phyloP scores from a whole-genome alignment of 2,113 vertebrate genomes.

The Cynoglossus semilaevis region DNA sequence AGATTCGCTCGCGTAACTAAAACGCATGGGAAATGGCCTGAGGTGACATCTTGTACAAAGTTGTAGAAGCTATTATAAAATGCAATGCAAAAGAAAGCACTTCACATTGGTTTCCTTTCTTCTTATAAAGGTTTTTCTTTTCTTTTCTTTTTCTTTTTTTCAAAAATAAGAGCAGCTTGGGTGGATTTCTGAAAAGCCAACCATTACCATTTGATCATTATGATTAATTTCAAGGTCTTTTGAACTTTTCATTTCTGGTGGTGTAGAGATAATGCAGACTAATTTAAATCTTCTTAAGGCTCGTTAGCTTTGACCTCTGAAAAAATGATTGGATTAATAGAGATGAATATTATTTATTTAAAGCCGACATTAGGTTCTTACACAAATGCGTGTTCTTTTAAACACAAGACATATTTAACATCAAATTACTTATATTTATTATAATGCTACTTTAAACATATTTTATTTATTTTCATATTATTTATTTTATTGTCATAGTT shows the following conservation, averaged over 20 bases:
- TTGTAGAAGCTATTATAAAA: conserved; percentile 65
- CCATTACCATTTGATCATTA: conserved; percentile 64
- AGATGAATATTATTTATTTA: conserved; percentile 34
- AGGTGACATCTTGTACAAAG: conserved; percentile 72
- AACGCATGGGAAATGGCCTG: too few species aligned
- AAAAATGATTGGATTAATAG: conserved; percentile 39
- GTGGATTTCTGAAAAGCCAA: conserved; percentile 65
- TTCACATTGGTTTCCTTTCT: not conserved
- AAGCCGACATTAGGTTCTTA: conserved; percentile 11
- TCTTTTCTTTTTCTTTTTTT: conserved; percentile 26
- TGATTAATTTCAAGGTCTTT: conserved; percentile 68
- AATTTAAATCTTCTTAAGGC: conserved; percentile 72
- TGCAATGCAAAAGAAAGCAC: conserved; percentile 49
- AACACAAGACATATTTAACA: too few species aligned
- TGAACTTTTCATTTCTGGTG: conserved; percentile 64
- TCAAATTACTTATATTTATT: too few species aligned
- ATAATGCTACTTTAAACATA: too few species aligned
- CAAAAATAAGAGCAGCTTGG: conserved; percentile 60
- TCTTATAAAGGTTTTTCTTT: conserved; percentile 18
- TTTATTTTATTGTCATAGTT: too few species aligned
- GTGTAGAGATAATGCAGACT: conserved; percentile 62
- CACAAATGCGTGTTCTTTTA: too few species aligned
- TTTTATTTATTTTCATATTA: too few species aligned
- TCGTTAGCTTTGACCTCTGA: conserved; percentile 60
- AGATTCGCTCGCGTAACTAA: too few species aligned